These are phyloP conservation scores for Drosophila takahashii DNA, from an alignment of 1,140 invertebrate genomes.

Conservation along the genomic window DNA sequence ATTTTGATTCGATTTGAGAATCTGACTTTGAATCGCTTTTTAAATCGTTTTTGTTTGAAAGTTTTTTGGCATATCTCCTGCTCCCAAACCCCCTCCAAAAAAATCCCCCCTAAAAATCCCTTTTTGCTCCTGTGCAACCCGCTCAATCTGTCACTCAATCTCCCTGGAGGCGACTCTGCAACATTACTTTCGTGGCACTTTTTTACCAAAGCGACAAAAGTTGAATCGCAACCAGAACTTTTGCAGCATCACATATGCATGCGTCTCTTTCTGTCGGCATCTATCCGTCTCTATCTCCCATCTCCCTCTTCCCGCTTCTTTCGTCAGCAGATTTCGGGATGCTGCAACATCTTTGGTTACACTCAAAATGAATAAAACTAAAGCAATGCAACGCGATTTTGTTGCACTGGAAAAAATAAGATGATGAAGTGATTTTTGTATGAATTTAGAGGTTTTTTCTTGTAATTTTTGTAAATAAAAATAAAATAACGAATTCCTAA, in stretches of 20 bases:
- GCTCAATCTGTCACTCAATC: constrained; percentile 71
- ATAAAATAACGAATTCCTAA: too few relatives aligned
- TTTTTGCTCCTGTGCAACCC: constrained; percentile 27
- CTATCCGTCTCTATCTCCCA: not conserved
- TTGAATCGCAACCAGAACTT: constrained; percentile 55
- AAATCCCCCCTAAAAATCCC: too few relatives aligned
- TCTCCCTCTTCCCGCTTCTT: constrained; percentile 11
- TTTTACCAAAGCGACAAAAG: constrained; percentile 49
- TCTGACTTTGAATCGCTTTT: constrained; percentile 75
- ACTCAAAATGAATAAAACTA: constrained; percentile 19
- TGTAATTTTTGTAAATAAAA: too few relatives aligned
- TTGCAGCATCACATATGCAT: constrained; percentile 27
- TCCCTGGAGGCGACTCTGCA: constrained; percentile 61
- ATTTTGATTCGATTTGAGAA: constrained; percentile 62
- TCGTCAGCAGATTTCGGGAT: constrained; percentile 39
- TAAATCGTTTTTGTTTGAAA: constrained; percentile 79
- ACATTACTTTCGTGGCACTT: constrained; percentile 68
- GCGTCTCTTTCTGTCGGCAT: constrained; percentile 3
- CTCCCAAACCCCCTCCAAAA: not conserved
- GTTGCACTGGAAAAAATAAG: not conserved
- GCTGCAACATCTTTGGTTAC: constrained; percentile 59
- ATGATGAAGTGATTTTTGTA: too few relatives aligned
- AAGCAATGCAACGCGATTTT: not conserved
- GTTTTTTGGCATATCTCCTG: constrained; percentile 29
- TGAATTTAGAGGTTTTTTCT: too few relatives aligned